phyloP scores from a whole-genome alignment of 2,113 vertebrate species.

The Hippocampus guttulatus region DNA sequence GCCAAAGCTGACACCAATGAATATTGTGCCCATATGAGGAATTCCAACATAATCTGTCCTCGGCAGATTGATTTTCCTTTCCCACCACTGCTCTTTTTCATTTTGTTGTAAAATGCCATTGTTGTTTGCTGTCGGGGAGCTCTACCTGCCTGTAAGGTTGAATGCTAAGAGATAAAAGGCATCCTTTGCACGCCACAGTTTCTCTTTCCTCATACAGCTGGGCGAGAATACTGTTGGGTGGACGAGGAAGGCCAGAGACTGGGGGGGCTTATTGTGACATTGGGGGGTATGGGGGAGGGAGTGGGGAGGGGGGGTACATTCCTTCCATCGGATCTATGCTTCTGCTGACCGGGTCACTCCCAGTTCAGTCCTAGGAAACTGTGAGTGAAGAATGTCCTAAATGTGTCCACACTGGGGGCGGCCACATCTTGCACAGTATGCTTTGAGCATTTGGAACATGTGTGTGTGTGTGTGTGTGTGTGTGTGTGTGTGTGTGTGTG shows the following conservation, averaged over 20 bases:
- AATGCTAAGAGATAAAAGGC: conserved; percentile 17
- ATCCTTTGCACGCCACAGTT: conserved; percentile 14
- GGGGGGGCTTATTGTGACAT: background rate
- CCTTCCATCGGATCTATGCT: conserved; percentile 68
- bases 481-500: too few species aligned
- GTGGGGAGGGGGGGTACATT: conserved; percentile 52
- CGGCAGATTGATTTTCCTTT: background rate
- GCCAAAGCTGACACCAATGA: background rate
- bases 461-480: conserved; percentile 19
- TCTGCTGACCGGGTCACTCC: conserved; percentile 72
- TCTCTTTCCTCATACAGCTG: conserved; percentile 37
- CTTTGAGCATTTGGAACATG: background rate
- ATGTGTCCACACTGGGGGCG: conserved; percentile 54
- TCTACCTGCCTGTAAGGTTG: background rate
- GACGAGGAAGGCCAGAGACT: conserved; percentile 5
- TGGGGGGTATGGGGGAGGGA: background rate
- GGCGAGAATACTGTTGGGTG: conserved; percentile 54
- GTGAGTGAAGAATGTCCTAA: conserved; percentile 66
- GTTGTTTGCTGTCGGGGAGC: background rate
- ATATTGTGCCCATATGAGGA: background rate
- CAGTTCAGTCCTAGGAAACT: conserved; percentile 77
- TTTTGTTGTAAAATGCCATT: background rate
- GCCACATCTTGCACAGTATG: conserved; percentile 20
- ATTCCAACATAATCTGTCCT: background rate
- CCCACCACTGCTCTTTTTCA: background rate